phyloP scores from a whole-genome alignment of 2,113 vertebrate genomes.

The Tamias sibiricus region DNA sequence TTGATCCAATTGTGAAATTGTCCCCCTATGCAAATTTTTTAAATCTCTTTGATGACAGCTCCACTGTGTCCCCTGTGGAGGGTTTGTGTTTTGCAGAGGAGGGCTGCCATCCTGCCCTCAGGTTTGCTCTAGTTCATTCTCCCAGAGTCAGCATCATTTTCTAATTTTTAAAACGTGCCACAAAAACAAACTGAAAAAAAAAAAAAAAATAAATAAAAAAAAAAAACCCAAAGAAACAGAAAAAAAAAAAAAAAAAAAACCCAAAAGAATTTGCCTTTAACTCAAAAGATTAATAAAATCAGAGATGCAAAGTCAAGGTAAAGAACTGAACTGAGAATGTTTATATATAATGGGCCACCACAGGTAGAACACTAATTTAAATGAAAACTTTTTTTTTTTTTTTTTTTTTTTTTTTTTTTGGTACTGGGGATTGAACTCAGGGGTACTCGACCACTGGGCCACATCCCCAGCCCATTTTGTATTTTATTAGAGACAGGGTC shows the following conservation, averaged over 20 bases:
- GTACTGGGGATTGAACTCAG: no score
- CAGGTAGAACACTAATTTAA: not conserved
- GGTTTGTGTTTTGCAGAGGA: not conserved
- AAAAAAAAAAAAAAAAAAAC: no score
- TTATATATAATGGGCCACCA: not conserved
- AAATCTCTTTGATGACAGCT: not conserved
- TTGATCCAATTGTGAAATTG: not conserved
- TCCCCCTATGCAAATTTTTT: not conserved
- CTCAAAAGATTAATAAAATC: not conserved
- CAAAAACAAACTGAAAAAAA: not conserved
- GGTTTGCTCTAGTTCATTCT: not conserved
- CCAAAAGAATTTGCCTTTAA: not conserved
- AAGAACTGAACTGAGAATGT: not conserved
- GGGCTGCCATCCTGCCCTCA: accelerated
- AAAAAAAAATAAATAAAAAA: no score
- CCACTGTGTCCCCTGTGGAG: no score
- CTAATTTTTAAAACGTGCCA: not conserved
- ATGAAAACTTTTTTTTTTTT: not conserved
- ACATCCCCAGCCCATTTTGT: no score
- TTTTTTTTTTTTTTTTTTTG: no score
- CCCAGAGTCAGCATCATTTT: not conserved
- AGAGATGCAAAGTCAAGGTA: not conserved
- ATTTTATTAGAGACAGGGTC: no score
- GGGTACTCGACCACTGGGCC: no score
- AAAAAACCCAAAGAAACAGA: not conserved